Evolutionary conservation across 2,797 vertebrate genomes (phyloP).

Genomic region (Pelobates cultripes): DNA sequence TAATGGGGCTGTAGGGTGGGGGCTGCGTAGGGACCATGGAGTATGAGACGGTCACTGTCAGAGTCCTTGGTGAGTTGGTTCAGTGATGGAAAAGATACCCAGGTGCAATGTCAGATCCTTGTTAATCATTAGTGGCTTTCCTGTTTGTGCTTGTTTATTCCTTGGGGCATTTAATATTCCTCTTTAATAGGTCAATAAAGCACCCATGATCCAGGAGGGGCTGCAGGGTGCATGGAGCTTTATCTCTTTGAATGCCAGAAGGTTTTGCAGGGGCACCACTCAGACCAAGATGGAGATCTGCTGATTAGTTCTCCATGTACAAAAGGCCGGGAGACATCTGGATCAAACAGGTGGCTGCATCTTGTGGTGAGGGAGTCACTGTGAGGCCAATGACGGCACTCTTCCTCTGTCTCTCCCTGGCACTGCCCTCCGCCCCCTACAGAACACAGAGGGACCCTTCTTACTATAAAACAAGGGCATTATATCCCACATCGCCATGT

Average conservation of each 20-base stretch:
- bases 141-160: neutral
- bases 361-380: neutral
- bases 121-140: neutral
- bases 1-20: slow-evolving; percentile 7
- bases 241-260: neutral
- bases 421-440: neutral
- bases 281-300: neutral
- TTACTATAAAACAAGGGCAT: slow-evolving; percentile 7
- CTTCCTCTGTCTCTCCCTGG: slow-evolving; percentile 36
- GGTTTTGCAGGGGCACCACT: neutral
- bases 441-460: slow-evolving; percentile 11
- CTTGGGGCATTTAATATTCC: neutral
- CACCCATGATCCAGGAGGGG: neutral
- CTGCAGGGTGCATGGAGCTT: neutral
- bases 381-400: neutral
- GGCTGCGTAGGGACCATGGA: neutral
- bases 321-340: neutral
- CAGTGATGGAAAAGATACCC: neutral
- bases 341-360: slow-evolving; percentile 16
- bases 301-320: neutral
- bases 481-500: slow-evolving; percentile 14
- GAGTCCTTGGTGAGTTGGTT: neutral
- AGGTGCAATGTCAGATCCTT: neutral
- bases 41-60: slow-evolving; percentile 1
- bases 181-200: neutral